These are phyloP conservation scores for Enteromius viviparus DNA, from an alignment of 2,797 vertebrate genomes.

Conservation along the genomic window DNA sequence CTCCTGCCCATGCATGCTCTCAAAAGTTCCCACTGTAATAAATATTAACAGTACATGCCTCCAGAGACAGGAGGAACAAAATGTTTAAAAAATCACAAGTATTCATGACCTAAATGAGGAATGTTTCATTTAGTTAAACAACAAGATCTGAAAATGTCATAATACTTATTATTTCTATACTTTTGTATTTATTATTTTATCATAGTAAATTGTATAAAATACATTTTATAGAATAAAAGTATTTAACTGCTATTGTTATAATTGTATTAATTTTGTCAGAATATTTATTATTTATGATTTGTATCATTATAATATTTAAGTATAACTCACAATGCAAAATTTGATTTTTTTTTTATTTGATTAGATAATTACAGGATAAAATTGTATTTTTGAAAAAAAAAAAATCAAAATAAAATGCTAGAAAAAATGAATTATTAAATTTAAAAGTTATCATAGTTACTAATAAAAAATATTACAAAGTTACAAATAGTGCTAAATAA, in stretches of 20 bases:
- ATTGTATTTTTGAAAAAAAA: neutral
- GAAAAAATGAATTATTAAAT: neutral
- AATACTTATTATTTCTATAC: neutral
- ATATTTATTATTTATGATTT: neutral
- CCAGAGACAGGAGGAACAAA: neutral
- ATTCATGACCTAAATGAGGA: neutral
- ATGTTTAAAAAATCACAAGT: neutral
- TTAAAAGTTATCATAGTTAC: too few relatives aligned
- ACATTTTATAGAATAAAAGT: neutral
- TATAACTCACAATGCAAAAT: too few relatives aligned
- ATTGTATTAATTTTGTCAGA: neutral
- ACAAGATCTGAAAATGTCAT: too few relatives aligned
- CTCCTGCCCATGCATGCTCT: neutral
- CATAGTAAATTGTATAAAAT: neutral
- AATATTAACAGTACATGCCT: neutral
- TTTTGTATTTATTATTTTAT: neutral
- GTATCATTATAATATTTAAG: neutral
- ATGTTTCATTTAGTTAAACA: neutral
- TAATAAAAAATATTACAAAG: too few relatives aligned
- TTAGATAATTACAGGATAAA: neutral
- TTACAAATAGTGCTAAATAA: neutral
- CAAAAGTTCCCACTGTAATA: constrained; percentile 6
- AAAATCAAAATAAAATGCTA: neutral
- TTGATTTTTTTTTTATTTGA: too few relatives aligned
- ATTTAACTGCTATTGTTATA: neutral